Percentiles rank a stretch among this genome's conserved stretches.
These are phyloP conservation scores for Ditula angustiorana DNA, from an alignment of 2,888 invertebrate species.

Conservation along the genomic window DNA sequence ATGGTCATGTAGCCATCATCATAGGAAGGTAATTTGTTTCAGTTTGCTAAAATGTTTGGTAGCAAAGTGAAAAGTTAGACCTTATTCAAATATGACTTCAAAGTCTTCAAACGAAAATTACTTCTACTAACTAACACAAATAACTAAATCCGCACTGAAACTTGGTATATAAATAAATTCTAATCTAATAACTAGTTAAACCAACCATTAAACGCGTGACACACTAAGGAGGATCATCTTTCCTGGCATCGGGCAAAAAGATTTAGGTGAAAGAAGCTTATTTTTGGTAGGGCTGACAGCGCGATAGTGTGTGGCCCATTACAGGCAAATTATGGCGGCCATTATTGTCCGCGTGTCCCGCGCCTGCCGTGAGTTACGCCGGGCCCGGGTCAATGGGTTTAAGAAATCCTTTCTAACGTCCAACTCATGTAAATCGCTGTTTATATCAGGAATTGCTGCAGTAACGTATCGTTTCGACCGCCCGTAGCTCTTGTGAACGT, in stretches of 20 bases:
- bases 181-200: slow-evolving; percentile 29
- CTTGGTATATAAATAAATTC: not conserved
- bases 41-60: too few species aligned
- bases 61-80: too few species aligned
- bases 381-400: slow-evolving; percentile 77
- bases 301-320: slow-evolving; percentile 84
- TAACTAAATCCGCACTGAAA: not conserved
- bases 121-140: slow-evolving; percentile 12
- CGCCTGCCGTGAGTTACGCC: slow-evolving; percentile 74
- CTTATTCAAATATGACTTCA: too few species aligned
- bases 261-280: slow-evolving; percentile 75
- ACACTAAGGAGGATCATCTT: slow-evolving; percentile 39
- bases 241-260: slow-evolving; percentile 48
- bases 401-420: slow-evolving; percentile 66
- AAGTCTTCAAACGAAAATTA: too few species aligned
- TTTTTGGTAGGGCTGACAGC: slow-evolving; percentile 80
- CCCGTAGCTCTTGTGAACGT: not conserved
- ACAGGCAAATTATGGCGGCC: slow-evolving; percentile 81
- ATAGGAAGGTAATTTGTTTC: too few species aligned
- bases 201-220: slow-evolving; percentile 35
- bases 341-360: slow-evolving; percentile 81
- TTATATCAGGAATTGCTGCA: slow-evolving; percentile 37
- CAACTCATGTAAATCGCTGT: slow-evolving; percentile 46
- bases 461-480: slow-evolving; percentile 16
- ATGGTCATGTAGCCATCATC: too few species aligned